phyloP scores from a whole-genome alignment of 2,113 vertebrate species.

The Raja brachyura region DNA sequence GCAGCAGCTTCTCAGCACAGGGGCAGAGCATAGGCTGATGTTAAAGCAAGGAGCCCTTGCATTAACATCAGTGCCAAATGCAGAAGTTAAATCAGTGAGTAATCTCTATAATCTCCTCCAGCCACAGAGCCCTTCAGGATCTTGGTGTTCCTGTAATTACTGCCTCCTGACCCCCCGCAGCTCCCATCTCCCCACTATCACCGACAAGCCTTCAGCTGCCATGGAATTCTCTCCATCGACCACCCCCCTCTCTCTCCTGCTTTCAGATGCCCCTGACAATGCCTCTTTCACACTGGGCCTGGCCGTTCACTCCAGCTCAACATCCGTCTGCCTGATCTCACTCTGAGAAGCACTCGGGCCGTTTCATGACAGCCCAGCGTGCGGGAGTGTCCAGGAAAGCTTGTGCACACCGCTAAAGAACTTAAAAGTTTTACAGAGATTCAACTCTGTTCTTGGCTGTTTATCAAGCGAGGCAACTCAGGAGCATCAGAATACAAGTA shows the following conservation, averaged over 20 bases:
- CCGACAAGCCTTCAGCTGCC: neutral
- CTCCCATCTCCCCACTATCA: neutral
- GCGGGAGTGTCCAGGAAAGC: neutral
- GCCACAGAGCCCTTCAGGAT: neutral
- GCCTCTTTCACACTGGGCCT: neutral
- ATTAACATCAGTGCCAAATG: neutral
- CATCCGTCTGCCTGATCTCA: no score
- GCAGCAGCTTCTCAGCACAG: no score
- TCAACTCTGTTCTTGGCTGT: no score
- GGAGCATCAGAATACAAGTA: no score
- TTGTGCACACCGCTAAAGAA: no score
- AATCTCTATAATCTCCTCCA: neutral
- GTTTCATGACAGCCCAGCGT: no score
- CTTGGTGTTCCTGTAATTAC: neutral
- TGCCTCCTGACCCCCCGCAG: neutral
- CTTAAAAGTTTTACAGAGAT: no score
- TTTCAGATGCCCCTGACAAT: neutral
- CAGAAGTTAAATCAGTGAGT: neutral
- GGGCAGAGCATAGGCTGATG: neutral
- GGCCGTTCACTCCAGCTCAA: neutral
- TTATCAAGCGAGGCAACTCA: no score
- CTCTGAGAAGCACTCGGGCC: no score
- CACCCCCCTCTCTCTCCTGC: neutral
- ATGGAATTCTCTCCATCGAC: neutral
- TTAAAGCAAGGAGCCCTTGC: neutral